phyloP scores from a whole-genome alignment of 2,113 vertebrate species.

The Ardeotis arabs region DNA sequence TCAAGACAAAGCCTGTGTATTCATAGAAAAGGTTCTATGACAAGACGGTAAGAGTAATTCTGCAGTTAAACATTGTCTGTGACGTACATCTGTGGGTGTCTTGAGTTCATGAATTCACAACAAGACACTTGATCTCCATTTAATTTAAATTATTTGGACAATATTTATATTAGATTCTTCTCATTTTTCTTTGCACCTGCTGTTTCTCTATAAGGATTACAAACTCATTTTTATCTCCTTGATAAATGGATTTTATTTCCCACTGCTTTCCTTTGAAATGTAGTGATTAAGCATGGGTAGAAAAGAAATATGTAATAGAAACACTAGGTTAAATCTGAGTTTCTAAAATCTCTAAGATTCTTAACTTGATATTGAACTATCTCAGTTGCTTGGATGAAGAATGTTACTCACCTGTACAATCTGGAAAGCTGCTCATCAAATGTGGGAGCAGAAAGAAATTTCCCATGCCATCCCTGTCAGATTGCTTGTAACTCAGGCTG shows the following conservation, averaged over 20 bases:
- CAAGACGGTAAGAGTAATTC: not conserved
- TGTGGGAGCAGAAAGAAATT: not conserved
- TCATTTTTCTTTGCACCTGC: not conserved
- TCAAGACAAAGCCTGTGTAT: not conserved
- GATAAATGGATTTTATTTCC: not conserved
- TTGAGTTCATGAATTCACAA: not conserved
- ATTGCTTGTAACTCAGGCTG: not conserved
- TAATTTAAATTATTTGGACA: not conserved
- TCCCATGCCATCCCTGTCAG: accelerated
- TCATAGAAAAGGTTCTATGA: not conserved
- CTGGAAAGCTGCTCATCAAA: not conserved
- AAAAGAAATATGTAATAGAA: not conserved
- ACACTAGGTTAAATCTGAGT: not conserved
- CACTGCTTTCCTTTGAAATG: not conserved
- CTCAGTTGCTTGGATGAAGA: not conserved
- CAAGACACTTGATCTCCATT: not conserved
- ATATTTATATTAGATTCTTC: not conserved
- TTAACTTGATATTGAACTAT: not conserved
- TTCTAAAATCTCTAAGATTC: not conserved
- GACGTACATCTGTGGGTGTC: not conserved
- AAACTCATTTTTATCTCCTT: not conserved
- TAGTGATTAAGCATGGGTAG: not conserved
- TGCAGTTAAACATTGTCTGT: not conserved
- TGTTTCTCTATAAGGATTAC: not conserved
- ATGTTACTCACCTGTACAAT: not conserved